Conservation (phyloP, 92 coral and sea anemone species). For the Metridium senile region DNA sequence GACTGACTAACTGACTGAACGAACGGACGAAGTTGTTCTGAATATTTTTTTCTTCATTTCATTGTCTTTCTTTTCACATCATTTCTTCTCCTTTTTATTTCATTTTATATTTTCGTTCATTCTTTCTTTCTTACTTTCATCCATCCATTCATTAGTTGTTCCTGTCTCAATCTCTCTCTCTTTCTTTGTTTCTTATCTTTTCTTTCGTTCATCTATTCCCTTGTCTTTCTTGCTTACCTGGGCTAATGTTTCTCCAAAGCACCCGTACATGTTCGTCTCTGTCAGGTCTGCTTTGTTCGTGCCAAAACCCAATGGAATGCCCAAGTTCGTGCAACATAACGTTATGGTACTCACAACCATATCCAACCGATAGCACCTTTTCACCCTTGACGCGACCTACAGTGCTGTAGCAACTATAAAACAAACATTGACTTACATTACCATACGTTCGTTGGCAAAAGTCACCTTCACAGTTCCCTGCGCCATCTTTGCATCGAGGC, state of each 20-base stretch:
- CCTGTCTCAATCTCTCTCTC: conserved; percentile 35
- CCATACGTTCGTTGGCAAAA: too few species aligned
- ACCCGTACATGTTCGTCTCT: conserved; percentile 82
- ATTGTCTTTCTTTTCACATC: too few species aligned
- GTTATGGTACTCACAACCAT: conserved; percentile 88
- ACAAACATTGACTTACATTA: not conserved
- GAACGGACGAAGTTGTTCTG: too few species aligned
- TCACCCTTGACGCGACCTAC: conserved; percentile 73
- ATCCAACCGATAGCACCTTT: conserved; percentile 71
- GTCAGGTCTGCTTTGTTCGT: conserved; percentile 96
- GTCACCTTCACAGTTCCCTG: too few species aligned
- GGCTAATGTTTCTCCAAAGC: conserved; percentile 73
- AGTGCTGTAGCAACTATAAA: conserved; percentile 83
- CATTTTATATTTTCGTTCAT: not conserved
- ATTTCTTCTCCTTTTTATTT: too few species aligned
- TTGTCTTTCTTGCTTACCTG: conserved; percentile 41
- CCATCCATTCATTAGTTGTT: not conserved
- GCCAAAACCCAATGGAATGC: conserved; percentile 97
- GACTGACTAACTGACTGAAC: too few species aligned
- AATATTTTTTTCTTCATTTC: not conserved
- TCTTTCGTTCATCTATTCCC: not conserved
- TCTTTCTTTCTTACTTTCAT: not conserved
- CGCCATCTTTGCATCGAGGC: too few species aligned
- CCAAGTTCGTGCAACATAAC: conserved; percentile 96
- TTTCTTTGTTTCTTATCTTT: not conserved